phyloP scores from a whole-genome alignment of 2,888 invertebrate genomes.

The Standfussiana lucernea region DNA sequence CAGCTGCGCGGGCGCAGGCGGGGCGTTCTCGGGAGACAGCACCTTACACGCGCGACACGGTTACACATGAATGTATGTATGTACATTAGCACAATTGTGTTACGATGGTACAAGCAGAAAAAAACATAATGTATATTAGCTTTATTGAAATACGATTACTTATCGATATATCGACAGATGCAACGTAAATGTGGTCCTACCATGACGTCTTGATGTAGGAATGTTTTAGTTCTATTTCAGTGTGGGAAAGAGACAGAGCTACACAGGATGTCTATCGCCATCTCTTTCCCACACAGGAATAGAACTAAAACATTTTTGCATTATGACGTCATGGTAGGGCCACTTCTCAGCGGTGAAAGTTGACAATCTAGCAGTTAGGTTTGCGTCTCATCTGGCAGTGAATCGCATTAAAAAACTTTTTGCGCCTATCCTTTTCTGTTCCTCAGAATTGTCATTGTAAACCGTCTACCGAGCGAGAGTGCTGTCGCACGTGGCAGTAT shows the following conservation, averaged over 20 bases:
- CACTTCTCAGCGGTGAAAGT: neutral
- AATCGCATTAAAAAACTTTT: neutral
- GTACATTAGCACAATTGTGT: conserved; percentile 58
- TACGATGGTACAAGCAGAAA: neutral
- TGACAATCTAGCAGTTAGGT: neutral
- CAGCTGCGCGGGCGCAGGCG: conserved; percentile 91
- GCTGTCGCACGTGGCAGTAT: neutral
- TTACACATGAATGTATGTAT: conserved; percentile 71
- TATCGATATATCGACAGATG: neutral
- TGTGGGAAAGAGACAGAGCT: no score
- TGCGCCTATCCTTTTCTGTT: neutral
- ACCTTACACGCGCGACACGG: conserved; percentile 82
- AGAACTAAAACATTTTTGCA: no score
- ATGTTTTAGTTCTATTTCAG: no score
- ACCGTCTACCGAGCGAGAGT: neutral
- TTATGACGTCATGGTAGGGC: no score
- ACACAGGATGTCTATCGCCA: no score
- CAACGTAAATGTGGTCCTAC: neutral
- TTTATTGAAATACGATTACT: neutral
- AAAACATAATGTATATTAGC: conserved; percentile 12
- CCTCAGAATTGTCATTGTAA: neutral
- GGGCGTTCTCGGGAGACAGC: conserved; percentile 90
- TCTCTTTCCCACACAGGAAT: no score
- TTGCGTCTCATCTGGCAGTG: neutral
- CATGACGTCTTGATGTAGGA: no score